Evolutionary conservation across 1,140 invertebrate species (phyloP), one percentile per base, ranked within the genome.

Genomic region (Rhyacophila brunnea): DNA sequence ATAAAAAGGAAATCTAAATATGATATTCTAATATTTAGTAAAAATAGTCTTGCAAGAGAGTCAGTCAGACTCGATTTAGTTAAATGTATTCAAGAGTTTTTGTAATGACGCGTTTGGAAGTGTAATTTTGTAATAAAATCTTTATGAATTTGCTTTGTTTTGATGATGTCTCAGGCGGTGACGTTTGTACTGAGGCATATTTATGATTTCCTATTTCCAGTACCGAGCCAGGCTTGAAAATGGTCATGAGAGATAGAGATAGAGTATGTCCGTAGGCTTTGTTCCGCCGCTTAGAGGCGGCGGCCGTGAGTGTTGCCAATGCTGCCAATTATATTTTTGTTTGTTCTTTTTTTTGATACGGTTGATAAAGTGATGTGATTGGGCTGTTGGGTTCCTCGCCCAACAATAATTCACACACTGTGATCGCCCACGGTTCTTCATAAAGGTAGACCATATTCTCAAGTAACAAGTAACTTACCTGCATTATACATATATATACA

Each of bases 361-460:
- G 62, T 64, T 61, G 62, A 51, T 63, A 65, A 66, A 67, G 65
- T 65, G 62, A 58, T 62, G 59, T 62, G 65, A 67, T 50, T 62
- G 62, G 54, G 67, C 68, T 67, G 47, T 28, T 28, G 23, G 23
- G 23, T 28, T 28, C 23, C 23, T 28, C 23, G 66, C 69, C 67
- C 64, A 70, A 74, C 72, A 74, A 71, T 74, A 76, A 75, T 72
- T 75, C 74, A 72, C 62, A 49, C 53, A 28, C 11, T 43, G 48
- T 44, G 56, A 64, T 20, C 58, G 60, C 54, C 58, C 62, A 48
- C 42, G 48, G 60, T 44, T 49, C 61, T 48, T 56, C 63, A 65
- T 20, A 55, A 58, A 65, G 63, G 63, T 65, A 65, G 63, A 65
- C 42, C 36, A 73, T 53, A 67, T 75, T 67, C 72, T 74, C 73